Conservation (phyloP, 2,888 invertebrate species). For the Belgica antarctica region DNA sequence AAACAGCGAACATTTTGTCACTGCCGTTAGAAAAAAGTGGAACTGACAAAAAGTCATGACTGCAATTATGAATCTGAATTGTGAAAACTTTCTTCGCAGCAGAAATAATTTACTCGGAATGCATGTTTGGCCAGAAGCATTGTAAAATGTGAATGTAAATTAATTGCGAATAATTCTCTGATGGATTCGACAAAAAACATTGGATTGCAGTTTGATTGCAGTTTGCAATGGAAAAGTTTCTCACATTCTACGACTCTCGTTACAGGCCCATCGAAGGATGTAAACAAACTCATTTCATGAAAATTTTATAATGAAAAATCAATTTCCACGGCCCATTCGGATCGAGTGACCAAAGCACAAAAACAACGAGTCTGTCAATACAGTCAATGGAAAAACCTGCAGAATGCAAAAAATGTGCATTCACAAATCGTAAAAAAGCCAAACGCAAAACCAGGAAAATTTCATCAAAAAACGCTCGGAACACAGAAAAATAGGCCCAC, state of each 20-base stretch:
- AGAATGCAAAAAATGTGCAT: constrained; percentile 40
- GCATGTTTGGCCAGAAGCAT: not conserved
- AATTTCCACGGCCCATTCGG: constrained; percentile 31
- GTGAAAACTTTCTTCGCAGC: too few species aligned
- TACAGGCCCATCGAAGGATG: constrained; percentile 35
- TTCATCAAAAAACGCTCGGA: constrained; percentile 5
- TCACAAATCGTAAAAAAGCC: constrained; percentile 1
- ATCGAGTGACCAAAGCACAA: not conserved
- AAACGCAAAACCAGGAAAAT: constrained; percentile 30
- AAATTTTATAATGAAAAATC: constrained; percentile 43
- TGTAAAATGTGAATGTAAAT: constrained; percentile 16
- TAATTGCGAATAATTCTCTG: constrained; percentile 1
- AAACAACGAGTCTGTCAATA: not conserved
- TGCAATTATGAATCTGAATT: too few species aligned
- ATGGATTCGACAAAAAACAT: not conserved
- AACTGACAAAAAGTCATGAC: too few species aligned
- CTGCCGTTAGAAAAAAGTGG: too few species aligned
- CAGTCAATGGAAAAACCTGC: constrained; percentile 25
- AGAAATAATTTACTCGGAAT: too few species aligned
- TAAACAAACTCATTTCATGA: constrained; percentile 44
- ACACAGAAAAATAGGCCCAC: not conserved
- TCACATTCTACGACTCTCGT: constrained; percentile 14
- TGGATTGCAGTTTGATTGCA: constrained; percentile 5
- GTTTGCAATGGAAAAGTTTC: constrained; percentile 12
- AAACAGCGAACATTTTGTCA: too few species aligned